These are phyloP conservation scores for Catocala sponsa DNA, from an alignment of 2,888 invertebrate genomes.

Conservation along the genomic window DNA sequence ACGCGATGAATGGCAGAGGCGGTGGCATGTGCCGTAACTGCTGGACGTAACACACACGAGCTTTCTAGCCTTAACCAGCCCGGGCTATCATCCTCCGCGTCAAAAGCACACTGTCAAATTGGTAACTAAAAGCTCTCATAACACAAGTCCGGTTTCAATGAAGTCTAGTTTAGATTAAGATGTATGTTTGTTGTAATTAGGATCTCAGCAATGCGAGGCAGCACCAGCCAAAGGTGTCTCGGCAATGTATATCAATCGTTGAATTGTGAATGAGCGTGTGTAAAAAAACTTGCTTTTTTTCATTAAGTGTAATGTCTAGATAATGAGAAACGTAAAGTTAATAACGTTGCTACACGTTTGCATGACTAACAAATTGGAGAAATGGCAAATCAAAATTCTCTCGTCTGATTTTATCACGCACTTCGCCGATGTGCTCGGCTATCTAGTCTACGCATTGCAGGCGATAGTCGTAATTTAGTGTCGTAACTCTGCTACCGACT, in stretches of 20 bases:
- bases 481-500: conserved; percentile 32
- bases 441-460: conserved; percentile 31
- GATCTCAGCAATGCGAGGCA: conserved; percentile 37
- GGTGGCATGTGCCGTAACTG: conserved; percentile 64
- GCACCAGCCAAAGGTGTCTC: conserved; percentile 40
- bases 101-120: conserved; percentile 54
- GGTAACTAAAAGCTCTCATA: conserved; percentile 51
- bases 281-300: conserved; percentile 29
- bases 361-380: conserved; percentile 62
- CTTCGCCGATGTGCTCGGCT: conserved; percentile 34
- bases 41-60: conserved; percentile 46
- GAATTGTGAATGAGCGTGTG: conserved; percentile 53
- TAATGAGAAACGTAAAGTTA: conserved; percentile 60
- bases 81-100: conserved; percentile 42
- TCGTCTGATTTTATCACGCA: conserved; percentile 53
- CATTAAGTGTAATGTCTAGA: conserved; percentile 49
- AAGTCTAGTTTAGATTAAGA: conserved; percentile 48
- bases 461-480: conserved; percentile 38
- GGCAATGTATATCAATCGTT: conserved; percentile 46
- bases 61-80: conserved; percentile 45
- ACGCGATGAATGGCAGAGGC: conserved; percentile 64
- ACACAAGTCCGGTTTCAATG: conserved; percentile 64
- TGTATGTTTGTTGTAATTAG: conserved; percentile 51
- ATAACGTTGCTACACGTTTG: conserved; percentile 59
- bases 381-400: conserved; percentile 58